phyloP scores from a whole-genome alignment of 2,888 invertebrate genomes.

The Nemotelus nigrinus region DNA sequence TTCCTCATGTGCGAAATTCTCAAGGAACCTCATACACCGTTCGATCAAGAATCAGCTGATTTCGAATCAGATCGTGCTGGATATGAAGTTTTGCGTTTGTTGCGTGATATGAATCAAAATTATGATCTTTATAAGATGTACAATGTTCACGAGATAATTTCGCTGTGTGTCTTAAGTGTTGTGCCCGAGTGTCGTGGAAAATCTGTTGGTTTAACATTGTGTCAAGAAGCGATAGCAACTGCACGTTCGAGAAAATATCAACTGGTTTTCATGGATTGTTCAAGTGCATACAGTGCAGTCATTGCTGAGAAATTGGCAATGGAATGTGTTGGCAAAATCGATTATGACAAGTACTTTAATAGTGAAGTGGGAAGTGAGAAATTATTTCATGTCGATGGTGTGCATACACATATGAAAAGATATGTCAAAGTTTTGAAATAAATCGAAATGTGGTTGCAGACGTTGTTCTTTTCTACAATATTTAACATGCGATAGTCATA shows the following conservation, averaged over 20 bases:
- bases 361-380: slow-evolving; percentile 1
- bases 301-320: slow-evolving; percentile 25
- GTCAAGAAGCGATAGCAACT: slow-evolving; percentile 2
- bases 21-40: neutral
- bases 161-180: slow-evolving; percentile 12
- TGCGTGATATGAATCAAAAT: neutral
- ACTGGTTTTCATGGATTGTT: slow-evolving; percentile 26
- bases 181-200: slow-evolving; percentile 20
- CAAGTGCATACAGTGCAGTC: slow-evolving; percentile 5
- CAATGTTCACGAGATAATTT: neutral
- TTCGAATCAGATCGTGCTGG: slow-evolving; percentile 2
- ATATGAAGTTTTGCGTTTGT: neutral
- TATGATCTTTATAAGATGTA: slow-evolving; percentile 20
- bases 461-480: too few relatives aligned
- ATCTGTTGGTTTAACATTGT: slow-evolving; percentile 14
- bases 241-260: neutral
- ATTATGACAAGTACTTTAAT: slow-evolving; percentile 15
- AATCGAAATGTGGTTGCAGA: neutral
- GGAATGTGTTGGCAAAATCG: slow-evolving; percentile 19
- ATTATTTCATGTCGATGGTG: neutral
- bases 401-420: slow-evolving; percentile 17
- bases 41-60: neutral
- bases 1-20: slow-evolving; percentile 13
- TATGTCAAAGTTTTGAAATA: slow-evolving; percentile 24
- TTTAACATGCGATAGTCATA: too few relatives aligned